A percentile compares a stretch with the other conserved stretches of the same genome.
These are phyloP conservation scores for Helicoverpa zea DNA, from an alignment of 1,140 invertebrate genomes.

Conservation along the genomic window DNA sequence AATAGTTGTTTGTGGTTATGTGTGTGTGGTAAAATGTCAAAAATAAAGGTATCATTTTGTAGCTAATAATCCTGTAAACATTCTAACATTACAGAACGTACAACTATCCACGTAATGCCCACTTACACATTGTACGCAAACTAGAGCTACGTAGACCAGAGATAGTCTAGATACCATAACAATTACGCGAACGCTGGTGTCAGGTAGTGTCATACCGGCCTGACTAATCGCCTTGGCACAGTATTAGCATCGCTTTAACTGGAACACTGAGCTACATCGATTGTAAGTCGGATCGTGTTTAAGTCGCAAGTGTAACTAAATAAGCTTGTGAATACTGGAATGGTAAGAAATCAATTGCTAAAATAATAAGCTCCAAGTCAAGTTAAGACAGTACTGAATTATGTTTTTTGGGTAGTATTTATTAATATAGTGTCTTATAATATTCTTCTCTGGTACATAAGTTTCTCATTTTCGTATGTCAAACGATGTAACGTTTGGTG, in stretches of 20 bases:
- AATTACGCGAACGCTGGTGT: slow-evolving; percentile 4
- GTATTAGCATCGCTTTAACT: slow-evolving; percentile 25
- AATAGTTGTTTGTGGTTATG: too few relatives aligned
- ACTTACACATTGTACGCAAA: not conserved
- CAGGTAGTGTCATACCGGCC: slow-evolving; percentile 7
- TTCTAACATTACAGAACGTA: not conserved
- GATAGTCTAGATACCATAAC: slow-evolving; percentile 29
- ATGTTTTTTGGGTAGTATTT: too few relatives aligned
- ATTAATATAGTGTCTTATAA: too few relatives aligned
- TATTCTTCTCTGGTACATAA: too few relatives aligned
- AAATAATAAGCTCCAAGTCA: too few relatives aligned
- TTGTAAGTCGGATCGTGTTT: slow-evolving; percentile 1
- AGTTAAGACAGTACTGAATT: too few relatives aligned
- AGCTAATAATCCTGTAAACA: not conserved
- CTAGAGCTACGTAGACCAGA: not conserved
- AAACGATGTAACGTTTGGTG: too few relatives aligned
- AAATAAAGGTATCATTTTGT: too few relatives aligned
- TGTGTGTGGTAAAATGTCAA: too few relatives aligned
- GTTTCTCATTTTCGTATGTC: not conserved
- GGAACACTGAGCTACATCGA: not conserved
- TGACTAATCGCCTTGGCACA: slow-evolving; percentile 12
- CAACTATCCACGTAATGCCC: not conserved
- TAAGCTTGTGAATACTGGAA: not conserved
- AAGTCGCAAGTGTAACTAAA: not conserved
- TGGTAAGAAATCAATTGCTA: too few relatives aligned